Percentiles rank a stretch among this genome's conserved stretches.
Evolutionary conservation across 2,113 vertebrate genomes (phyloP).

Genomic region (Hippocampus zosterae): DNA sequence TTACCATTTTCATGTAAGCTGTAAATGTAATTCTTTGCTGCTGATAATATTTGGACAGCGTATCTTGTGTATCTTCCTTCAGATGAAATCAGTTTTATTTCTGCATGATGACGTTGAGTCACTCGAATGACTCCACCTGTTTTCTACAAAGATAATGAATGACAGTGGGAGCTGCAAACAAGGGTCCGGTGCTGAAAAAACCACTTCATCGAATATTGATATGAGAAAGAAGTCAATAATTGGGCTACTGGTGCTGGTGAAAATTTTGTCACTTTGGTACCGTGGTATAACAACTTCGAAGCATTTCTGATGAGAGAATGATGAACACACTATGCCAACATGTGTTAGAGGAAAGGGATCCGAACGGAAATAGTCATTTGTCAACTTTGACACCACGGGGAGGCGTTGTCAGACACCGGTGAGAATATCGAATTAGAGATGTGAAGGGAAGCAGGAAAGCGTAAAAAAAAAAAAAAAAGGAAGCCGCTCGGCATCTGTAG

Average conservation of each 20-base stretch:
- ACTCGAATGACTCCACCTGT: no score
- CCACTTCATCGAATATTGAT: neutral
- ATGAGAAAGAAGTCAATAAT: neutral
- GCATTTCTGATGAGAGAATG: conserved; percentile 45
- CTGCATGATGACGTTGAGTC: no score
- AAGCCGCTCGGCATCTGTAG: conserved; percentile 40
- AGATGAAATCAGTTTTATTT: no score
- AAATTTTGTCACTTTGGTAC: neutral
- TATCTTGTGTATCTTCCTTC: no score
- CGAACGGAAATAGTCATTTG: conserved; percentile 54
- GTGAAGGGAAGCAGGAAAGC: conserved; percentile 14
- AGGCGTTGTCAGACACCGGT: conserved; percentile 53
- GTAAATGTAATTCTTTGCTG: no score
- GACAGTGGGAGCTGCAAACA: no score
- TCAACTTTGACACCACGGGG: conserved; percentile 55
- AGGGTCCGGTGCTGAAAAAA: no score
- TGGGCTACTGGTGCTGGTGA: neutral
- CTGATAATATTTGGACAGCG: no score
- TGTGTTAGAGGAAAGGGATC: conserved; percentile 44
- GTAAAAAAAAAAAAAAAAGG: conserved; percentile 16
- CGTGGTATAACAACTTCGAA: conserved; percentile 25
- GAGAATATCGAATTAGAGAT: conserved; percentile 45
- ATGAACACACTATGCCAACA: conserved; percentile 39
- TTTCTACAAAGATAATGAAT: no score
- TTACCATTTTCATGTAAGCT: no score